phyloP scores from a whole-genome alignment of 1,140 invertebrate genomes.

The Lithobius niger region DNA sequence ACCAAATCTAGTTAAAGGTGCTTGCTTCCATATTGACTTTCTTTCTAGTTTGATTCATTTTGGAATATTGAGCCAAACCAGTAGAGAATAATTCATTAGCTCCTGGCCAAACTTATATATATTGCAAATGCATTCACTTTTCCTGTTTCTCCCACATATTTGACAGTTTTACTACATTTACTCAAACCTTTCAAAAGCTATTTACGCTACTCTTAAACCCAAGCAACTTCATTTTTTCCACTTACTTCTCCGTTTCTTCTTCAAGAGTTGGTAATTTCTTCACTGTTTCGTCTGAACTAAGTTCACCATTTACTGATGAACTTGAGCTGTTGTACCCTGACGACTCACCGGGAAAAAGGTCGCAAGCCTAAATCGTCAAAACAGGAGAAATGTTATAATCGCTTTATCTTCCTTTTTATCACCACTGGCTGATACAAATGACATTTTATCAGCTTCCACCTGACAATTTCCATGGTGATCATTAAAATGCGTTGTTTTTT shows the following conservation, averaged over 20 bases:
- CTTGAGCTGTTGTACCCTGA: slow-evolving; percentile 66
- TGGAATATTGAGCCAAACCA: no score
- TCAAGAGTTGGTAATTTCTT: not conserved
- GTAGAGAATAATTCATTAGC: no score
- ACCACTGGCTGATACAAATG: not conserved
- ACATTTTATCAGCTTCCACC: not conserved
- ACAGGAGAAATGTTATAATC: not conserved
- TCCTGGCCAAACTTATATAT: no score
- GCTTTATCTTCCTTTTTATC: not conserved
- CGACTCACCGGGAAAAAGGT: slow-evolving; percentile 46
- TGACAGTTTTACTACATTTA: no score
- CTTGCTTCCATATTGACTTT: no score
- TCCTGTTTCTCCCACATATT: no score
- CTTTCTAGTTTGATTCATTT: no score
- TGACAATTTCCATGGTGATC: not conserved
- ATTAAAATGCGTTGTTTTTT: not conserved
- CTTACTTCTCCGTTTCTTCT: not conserved
- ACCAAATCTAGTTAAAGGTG: no score
- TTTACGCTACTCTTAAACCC: no score
- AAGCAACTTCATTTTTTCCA: no score
- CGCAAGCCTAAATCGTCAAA: not conserved
- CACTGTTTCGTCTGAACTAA: slow-evolving; percentile 17
- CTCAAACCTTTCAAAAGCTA: no score
- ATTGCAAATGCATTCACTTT: no score
- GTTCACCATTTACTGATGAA: slow-evolving; percentile 56